Conservation (phyloP, 1,140 invertebrate species). For the Apis cerana region DNA sequence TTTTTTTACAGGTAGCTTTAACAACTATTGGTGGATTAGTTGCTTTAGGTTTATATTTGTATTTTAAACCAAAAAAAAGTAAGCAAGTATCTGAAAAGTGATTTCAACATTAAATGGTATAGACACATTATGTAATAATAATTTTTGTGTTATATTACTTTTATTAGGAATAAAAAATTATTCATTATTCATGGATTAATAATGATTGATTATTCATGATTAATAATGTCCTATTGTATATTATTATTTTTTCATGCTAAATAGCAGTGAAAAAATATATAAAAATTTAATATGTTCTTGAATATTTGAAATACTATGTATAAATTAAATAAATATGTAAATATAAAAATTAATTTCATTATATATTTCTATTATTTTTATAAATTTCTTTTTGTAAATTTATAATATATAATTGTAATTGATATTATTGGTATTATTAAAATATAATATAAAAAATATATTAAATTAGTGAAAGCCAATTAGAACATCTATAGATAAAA, state of each 20-base stretch:
- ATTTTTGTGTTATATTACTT: constrained; percentile 3
- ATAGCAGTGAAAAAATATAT: not conserved
- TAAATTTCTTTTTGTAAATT: too few relatives aligned
- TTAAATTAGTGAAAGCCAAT: not conserved
- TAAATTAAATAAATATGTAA: not conserved
- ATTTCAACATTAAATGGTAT: not conserved
- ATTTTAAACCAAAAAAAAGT: constrained; percentile 63
- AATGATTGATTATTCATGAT: too few relatives aligned
- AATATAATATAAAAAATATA: not conserved
- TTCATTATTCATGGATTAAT: not conserved
- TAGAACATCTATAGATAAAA: not conserved
- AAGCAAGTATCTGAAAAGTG: not conserved
- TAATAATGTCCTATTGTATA: not conserved
- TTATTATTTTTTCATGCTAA: not conserved
- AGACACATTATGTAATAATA: constrained; percentile 56
- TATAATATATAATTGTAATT: not conserved
- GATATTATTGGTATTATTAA: not conserved
- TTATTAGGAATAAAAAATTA: constrained; percentile 49
- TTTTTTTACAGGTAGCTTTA: constrained; percentile 65
- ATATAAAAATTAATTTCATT: not conserved
- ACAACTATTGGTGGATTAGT: constrained; percentile 51
- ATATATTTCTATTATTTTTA: not conserved
- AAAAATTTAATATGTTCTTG: constrained; percentile 8
- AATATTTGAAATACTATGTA: not conserved
- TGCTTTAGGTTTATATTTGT: constrained; percentile 44